Base-by-base conservation (phyloP, 1,140 invertebrate species). In the Lordiphosa stackelbergi region DNA sequence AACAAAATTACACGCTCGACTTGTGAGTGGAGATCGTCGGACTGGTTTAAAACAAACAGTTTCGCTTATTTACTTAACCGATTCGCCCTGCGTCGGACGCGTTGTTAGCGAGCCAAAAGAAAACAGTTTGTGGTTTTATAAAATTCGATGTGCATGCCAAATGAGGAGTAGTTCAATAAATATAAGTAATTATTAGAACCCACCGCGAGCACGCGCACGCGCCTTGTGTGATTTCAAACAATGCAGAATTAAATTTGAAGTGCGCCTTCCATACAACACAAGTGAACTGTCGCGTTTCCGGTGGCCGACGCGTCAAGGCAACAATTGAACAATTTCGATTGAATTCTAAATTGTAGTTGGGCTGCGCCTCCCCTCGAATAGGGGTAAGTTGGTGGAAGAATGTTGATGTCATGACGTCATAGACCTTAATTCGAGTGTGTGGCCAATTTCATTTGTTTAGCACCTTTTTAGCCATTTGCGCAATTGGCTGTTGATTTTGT, bases 211-310 rank as follows among this genome's bases (percentile, higher is more conserved):
- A 12, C 24, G 43, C 24, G 43, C 11, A 28, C 11, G 16, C 28
- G 31, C 43, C 43, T 46, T 46, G 24, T 34, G 43, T 12, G 43
- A 46, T 46, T 34, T 46, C 10, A 19, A 40, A 66, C 61, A 45
- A 54, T 63, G 49, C 46, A 48, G 59, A 53, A 19, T 42, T 47
- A 10, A 47, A 35, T 53, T 66, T 59, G 13, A 58, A 65, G 37
- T 46, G 55, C 54, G 61, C 61, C 59, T 31, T 31, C 28, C 10
- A 37, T 11, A 22, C 57, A 66, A 66, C 52, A 66, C 62, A 48
- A 46, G 66, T 16, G 47, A 49, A 37, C 34, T 11, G 48, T 40
- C 48, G 52, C 56, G 68, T 69, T 69, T 69, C 66, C 66, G 66
- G 66, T 69, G 55, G 37, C 64, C 34, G 34, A 37, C 12, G 46